These are phyloP conservation scores for Gymnorhina tibicen DNA, from an alignment of 2,113 vertebrate species.

Conservation along the genomic window DNA sequence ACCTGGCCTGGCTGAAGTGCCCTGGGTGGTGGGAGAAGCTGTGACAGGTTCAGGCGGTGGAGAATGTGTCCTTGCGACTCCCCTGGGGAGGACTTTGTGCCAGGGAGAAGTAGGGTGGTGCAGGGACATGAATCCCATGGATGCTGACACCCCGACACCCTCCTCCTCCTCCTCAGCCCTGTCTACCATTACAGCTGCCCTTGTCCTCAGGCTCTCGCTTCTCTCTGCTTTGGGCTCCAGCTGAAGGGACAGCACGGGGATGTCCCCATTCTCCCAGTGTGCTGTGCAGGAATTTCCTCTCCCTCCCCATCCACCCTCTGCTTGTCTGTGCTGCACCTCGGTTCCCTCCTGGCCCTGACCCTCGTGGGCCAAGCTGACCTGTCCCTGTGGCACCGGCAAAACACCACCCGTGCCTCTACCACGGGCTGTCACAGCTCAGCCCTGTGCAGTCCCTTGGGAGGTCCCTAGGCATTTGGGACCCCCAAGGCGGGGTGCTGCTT, in stretches of 20 bases:
- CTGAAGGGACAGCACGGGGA: neutral
- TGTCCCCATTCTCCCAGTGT: neutral
- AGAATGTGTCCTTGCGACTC: neutral
- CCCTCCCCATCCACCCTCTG: neutral
- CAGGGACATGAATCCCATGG: neutral
- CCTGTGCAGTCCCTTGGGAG: rapidly evolving
- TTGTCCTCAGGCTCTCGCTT: neutral
- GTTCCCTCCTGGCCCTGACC: neutral
- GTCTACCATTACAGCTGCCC: neutral
- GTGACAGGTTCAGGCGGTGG: neutral
- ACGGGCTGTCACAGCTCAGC: rapidly evolving
- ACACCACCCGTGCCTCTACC: neutral
- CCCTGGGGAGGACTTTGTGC: neutral
- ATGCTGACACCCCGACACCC: neutral
- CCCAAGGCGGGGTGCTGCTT: neutral
- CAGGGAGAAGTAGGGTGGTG: neutral
- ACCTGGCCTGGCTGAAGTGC: neutral
- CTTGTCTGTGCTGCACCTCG: neutral
- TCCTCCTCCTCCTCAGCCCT: neutral
- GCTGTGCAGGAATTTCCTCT: neutral
- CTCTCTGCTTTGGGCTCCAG: neutral
- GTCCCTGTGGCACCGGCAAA: neutral
- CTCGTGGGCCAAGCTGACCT: rapidly evolving
- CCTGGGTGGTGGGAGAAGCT: neutral
- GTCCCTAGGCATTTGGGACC: neutral